These are phyloP conservation scores for Drosophila parabipectinata DNA, from an alignment of 1,140 invertebrate genomes.

Conservation along the genomic window DNA sequence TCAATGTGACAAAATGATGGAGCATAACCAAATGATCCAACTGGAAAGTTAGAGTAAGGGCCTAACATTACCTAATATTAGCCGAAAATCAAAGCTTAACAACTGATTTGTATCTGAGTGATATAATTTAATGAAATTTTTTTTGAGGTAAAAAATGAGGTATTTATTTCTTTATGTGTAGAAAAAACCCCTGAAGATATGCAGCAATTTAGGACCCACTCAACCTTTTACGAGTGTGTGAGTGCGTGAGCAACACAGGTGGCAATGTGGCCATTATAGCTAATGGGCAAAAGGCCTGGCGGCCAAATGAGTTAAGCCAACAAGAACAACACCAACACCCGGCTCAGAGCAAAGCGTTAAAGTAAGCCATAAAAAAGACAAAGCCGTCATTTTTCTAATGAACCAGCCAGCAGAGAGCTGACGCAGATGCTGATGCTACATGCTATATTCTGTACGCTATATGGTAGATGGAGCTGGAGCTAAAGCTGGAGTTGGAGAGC, in stretches of 20 bases:
- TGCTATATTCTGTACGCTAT: background rate
- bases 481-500: conserved; percentile 2
- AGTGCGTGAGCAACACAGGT: conserved; percentile 69
- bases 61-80: too few relatives aligned
- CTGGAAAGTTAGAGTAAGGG: background rate
- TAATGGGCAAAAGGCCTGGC: conserved; percentile 71
- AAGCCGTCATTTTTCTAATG: conserved; percentile 83
- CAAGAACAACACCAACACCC: conserved; percentile 60
- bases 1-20: conserved; percentile 55
- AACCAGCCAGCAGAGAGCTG: conserved; percentile 66
- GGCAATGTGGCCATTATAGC: conserved; percentile 80
- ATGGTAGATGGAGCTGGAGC: background rate
- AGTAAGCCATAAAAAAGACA: conserved; percentile 82
- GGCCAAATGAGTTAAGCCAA: conserved; percentile 80
- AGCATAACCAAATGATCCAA: conserved; percentile 24
- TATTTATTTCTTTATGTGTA: conserved; percentile 4
- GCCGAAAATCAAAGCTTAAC: too few relatives aligned
- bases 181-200: conserved; percentile 61
- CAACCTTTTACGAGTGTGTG: conserved; percentile 10
- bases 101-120: too few relatives aligned
- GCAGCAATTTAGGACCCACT: conserved; percentile 42
- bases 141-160: background rate
- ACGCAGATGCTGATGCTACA: conserved; percentile 12
- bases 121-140: too few relatives aligned
- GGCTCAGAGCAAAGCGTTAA: conserved; percentile 67